Evolutionary conservation across 2,113 vertebrate species (phyloP).

Genomic region (Thymallus thymallus): DNA sequence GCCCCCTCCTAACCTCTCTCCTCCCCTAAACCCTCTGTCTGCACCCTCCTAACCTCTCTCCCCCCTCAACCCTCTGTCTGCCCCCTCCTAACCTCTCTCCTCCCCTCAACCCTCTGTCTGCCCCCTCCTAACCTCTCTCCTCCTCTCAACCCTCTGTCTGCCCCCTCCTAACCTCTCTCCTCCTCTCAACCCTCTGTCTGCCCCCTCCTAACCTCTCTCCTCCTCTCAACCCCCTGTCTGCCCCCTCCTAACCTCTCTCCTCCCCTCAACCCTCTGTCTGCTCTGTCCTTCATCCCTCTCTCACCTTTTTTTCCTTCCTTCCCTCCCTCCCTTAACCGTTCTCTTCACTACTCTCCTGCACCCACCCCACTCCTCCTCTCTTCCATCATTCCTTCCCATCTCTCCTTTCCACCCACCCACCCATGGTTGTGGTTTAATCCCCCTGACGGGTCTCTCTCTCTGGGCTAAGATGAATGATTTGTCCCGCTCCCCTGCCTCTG

Average conservation of each 20-base stretch:
- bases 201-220: too few relatives aligned
- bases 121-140: slow-evolving; percentile 11
- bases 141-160: slow-evolving; percentile 25
- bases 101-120: not conserved
- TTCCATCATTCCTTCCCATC: not conserved
- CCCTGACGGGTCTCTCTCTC: not conserved
- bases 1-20: slow-evolving; percentile 47
- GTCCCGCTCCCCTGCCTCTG: too few relatives aligned
- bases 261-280: too few relatives aligned
- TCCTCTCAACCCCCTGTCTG: too few relatives aligned
- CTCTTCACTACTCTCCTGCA: not conserved
- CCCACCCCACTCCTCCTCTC: not conserved
- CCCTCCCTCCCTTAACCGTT: not conserved
- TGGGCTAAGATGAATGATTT: not conserved
- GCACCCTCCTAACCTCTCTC: not conserved
- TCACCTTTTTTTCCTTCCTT: not conserved
- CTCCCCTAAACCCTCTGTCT: not conserved
- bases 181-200: too few relatives aligned
- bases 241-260: slow-evolving; percentile 47
- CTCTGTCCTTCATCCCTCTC: not conserved
- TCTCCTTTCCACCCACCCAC: not conserved
- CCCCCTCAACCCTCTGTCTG: not conserved
- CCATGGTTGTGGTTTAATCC: not conserved
- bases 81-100: not conserved
- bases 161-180: slow-evolving; percentile 38